These are phyloP conservation scores for Gerris lacustris DNA, from an alignment of 2,888 invertebrate genomes.

Conservation along the genomic window DNA sequence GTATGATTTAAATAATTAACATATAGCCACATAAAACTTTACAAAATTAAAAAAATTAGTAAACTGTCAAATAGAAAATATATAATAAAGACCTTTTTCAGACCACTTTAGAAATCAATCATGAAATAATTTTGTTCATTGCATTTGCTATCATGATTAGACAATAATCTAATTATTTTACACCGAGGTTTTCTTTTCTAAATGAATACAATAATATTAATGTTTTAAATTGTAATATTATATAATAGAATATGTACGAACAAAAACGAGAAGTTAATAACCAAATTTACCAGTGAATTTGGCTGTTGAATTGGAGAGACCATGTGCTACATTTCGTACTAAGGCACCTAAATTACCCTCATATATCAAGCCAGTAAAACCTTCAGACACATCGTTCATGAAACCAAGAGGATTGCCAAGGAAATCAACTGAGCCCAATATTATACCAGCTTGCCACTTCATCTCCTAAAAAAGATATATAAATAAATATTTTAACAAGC, in stretches of 20 bases:
- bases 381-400: constrained; percentile 89
- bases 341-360: constrained; percentile 88
- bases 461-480: constrained; percentile 56
- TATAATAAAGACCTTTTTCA: no score
- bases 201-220: no score
- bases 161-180: no score
- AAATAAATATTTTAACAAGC: constrained; percentile 1
- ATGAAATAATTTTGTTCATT: no score
- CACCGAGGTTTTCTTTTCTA: no score
- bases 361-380: constrained; percentile 77
- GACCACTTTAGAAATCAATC: no score
- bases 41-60: background rate
- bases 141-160: no score
- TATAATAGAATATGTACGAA: no score
- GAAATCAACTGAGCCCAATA: constrained; percentile 93
- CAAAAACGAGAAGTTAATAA: no score
- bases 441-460: constrained; percentile 88
- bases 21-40: background rate
- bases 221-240: no score
- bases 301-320: constrained; percentile 91
- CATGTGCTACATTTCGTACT: constrained; percentile 91
- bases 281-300: constrained; percentile 58
- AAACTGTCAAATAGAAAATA: no score
- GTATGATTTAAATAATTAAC: background rate
- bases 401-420: constrained; percentile 94